These are phyloP conservation scores for Conus betulinus DNA, from an alignment of 1,140 invertebrate genomes.

Conservation along the genomic window DNA sequence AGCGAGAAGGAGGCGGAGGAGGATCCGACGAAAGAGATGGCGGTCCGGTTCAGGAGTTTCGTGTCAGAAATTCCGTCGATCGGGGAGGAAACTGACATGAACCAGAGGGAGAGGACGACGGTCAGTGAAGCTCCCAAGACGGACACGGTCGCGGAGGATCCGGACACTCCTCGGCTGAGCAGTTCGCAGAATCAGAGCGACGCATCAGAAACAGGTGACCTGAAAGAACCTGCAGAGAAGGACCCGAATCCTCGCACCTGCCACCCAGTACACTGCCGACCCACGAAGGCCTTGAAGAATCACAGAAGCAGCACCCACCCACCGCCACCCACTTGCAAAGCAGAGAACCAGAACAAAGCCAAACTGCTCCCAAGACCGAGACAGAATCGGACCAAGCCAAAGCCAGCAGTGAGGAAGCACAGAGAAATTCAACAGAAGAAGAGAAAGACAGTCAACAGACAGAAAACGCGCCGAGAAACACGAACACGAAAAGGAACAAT, in stretches of 20 bases:
- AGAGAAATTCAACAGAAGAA: not conserved
- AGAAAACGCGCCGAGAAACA: not conserved
- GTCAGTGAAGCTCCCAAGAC: slow-evolving; percentile 8
- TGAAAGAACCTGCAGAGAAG: not conserved
- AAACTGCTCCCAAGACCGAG: not conserved
- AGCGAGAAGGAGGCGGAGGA: not conserved
- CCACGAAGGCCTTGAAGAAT: too few species aligned
- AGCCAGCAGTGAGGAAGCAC: not conserved
- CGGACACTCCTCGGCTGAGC: not conserved
- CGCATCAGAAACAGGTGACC: not conserved
- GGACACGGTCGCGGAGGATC: not conserved
- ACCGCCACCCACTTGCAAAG: too few species aligned
- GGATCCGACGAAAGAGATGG: slow-evolving; percentile 7
- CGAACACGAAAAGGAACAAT: too few species aligned
- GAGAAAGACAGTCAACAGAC: not conserved
- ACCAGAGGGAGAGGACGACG: not conserved
- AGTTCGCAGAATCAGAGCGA: not conserved
- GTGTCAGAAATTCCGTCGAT: not conserved
- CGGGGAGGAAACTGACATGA: not conserved
- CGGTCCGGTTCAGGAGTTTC: slow-evolving; percentile 2
- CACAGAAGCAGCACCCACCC: not conserved
- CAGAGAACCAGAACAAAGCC: not conserved
- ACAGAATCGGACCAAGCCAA: not conserved
- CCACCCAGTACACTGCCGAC: too few species aligned
- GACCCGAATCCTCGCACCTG: too few species aligned